Percentiles rank a stretch among this genome's conserved stretches.
Evolutionary conservation across 2,113 vertebrate species (phyloP).

Genomic region (Myotis brandtii): DNA sequence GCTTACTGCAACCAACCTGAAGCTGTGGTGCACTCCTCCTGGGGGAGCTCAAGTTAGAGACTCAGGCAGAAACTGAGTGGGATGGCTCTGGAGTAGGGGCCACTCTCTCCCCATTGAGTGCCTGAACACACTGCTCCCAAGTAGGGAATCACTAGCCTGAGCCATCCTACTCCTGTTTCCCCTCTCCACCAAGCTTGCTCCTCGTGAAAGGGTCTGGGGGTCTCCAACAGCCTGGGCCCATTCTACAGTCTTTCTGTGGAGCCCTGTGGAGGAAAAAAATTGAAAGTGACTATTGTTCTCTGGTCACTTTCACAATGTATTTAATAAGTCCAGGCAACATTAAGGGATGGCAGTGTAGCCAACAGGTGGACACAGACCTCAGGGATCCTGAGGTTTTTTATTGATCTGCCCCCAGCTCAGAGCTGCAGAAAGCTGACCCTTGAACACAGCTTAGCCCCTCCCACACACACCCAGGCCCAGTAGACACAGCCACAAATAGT

Average conservation of each 20-base stretch:
- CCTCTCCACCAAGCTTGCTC: too few relatives aligned
- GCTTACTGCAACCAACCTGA: not conserved
- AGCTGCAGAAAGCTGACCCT: not conserved
- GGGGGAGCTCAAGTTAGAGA: not conserved
- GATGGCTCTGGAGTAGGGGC: not conserved
- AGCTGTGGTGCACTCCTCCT: not conserved
- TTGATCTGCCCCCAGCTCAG: not conserved
- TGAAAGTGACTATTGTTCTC: too few relatives aligned
- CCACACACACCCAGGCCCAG: not conserved
- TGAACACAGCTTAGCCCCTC: not conserved
- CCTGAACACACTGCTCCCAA: not conserved
- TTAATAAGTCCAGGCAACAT: not conserved
- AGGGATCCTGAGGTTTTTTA: not conserved
- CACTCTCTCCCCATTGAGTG: not conserved
- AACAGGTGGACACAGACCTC: not conserved
- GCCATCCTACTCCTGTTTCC: not conserved
- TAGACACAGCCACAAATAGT: not conserved
- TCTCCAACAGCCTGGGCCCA: not conserved
- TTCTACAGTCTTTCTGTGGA: not conserved
- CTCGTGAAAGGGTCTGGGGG: not conserved
- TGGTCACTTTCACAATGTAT: too few relatives aligned
- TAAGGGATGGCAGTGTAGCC: not conserved
- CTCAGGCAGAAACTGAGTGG: not conserved
- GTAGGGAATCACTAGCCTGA: not conserved
- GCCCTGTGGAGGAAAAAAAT: too few relatives aligned